Conservation (phyloP, 2,797 vertebrate genomes). For the Amblyopsis hoosieri region DNA sequence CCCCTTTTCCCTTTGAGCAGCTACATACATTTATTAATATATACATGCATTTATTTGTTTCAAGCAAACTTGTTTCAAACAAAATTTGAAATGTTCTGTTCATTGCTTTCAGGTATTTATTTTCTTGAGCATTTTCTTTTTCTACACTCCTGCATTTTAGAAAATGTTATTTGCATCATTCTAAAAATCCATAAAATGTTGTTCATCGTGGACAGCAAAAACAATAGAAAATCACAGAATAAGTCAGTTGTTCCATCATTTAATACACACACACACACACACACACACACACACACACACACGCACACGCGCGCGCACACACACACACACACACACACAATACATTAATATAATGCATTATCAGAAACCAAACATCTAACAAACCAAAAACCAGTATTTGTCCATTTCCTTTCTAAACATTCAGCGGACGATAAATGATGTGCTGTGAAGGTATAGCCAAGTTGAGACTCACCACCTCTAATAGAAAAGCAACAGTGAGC, state of each 20-base stretch:
- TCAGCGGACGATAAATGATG: too few relatives aligned
- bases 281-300: too few relatives aligned
- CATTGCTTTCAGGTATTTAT: background rate
- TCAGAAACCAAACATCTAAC: too few relatives aligned
- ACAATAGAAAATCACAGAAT: too few relatives aligned
- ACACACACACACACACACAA: too few relatives aligned
- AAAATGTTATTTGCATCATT: background rate
- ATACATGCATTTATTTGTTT: background rate
- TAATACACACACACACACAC: too few relatives aligned
- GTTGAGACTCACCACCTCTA: constrained; percentile 42
- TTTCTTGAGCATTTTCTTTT: background rate
- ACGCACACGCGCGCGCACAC: too few relatives aligned
- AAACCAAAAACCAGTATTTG: too few relatives aligned
- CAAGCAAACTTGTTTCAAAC: background rate
- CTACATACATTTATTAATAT: background rate
- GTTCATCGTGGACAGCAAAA: constrained; percentile 8
- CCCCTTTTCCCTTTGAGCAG: background rate
- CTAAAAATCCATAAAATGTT: constrained; percentile 11
- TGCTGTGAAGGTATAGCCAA: constrained; percentile 28
- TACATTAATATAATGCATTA: too few relatives aligned
- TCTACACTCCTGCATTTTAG: too few relatives aligned
- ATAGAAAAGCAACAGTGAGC: constrained; percentile 43
- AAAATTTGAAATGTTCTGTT: background rate
- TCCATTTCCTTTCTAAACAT: too few relatives aligned
- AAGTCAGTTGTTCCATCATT: too few relatives aligned